Percentiles rank a stretch among this genome's conserved stretches.
These are phyloP conservation scores for Otus scops DNA, from an alignment of 2,797 vertebrate genomes.

Conservation along the genomic window DNA sequence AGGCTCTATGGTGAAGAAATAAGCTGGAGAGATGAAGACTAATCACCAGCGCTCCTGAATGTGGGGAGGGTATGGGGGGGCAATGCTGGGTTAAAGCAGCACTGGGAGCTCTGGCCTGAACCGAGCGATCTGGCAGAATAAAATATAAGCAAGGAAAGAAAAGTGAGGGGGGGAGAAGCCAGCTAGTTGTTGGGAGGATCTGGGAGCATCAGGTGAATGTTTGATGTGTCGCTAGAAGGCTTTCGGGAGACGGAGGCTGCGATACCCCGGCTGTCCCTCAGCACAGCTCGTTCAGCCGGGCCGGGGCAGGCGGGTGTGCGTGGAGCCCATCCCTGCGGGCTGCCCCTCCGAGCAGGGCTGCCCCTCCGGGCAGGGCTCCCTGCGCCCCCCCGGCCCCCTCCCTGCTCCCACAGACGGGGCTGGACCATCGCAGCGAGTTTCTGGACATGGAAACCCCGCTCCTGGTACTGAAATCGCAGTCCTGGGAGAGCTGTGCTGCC, in stretches of 20 bases:
- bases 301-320: accelerated
- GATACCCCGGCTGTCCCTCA: background rate
- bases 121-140: background rate
- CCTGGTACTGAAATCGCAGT: background rate
- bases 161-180: background rate
- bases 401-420: accelerated
- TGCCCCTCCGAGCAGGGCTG: background rate
- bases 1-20: background rate
- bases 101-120: background rate
- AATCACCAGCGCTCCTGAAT: background rate
- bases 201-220: background rate
- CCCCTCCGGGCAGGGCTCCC: background rate
- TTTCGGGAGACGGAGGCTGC: background rate
- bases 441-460: background rate
- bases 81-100: background rate
- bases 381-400: accelerated
- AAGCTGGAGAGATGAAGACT: background rate
- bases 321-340: background rate
- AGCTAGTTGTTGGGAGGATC: accelerated
- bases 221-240: background rate
- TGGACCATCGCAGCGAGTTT: background rate
- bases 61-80: background rate
- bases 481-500: background rate
- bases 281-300: background rate
- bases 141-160: background rate